A percentile compares a stretch with the other conserved stretches of the same genome.
These are phyloP conservation scores for Dryobota labecula DNA, from an alignment of 2,888 invertebrate genomes.

Conservation along the genomic window DNA sequence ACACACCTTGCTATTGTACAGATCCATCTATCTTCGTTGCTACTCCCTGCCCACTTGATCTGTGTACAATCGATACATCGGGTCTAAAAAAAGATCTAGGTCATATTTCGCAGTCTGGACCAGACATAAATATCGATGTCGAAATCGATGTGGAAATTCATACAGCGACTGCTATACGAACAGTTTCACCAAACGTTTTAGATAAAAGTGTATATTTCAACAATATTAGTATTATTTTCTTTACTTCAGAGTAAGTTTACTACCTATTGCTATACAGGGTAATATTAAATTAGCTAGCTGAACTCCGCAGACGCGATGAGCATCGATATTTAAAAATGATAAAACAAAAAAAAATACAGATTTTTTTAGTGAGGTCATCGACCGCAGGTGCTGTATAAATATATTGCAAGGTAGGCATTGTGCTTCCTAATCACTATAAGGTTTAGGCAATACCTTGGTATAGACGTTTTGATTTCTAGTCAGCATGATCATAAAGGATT, in stretches of 20 bases:
- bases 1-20: not conserved
- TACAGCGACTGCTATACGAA: not conserved
- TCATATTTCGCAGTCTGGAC: slow-evolving; percentile 31
- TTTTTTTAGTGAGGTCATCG: no score
- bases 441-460: no score
- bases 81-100: slow-evolving; percentile 50
- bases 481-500: no score
- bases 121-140: slow-evolving; percentile 33
- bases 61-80: slow-evolving; percentile 11
- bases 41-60: slow-evolving; percentile 19
- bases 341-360: no score
- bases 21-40: not conserved
- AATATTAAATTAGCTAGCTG: no score
- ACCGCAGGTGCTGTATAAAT: no score
- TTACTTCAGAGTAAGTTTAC: not conserved
- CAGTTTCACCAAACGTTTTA: not conserved
- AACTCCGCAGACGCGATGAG: no score
- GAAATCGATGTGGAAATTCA: slow-evolving; percentile 30
- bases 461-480: no score
- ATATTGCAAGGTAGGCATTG: no score
- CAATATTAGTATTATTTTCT: not conserved
- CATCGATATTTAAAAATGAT: no score
- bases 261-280: no score
- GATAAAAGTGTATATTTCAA: not conserved
- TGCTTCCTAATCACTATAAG: no score